Base-by-base conservation (phyloP, 2,797 vertebrate genomes). In the Anolis apletophallus region DNA sequence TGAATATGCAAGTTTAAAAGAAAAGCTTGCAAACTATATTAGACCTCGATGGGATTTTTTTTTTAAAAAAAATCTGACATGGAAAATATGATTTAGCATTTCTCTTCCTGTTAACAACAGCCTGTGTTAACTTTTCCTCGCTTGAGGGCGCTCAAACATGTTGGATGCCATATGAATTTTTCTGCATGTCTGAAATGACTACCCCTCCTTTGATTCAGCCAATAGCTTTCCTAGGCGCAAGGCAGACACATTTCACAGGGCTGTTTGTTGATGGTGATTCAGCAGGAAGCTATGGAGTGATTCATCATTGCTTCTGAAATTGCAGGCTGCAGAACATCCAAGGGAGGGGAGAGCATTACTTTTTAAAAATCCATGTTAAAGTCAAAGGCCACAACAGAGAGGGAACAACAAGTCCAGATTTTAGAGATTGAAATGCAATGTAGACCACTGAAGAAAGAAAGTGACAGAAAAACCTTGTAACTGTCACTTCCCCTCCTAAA, bases 241-340 rank as follows among this genome's bases (percentile, higher is more conserved):
- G 76, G 75, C 64, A 88, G 91, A 57, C 17, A 36, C 68, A 72
- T 89, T 89, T 93, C 81, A 55, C 82, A 88, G 86, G 6, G 2
- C 59, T 88, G 6, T 19, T 67, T 88, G 50, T 57, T 34, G 2
- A 61, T 11, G 16, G 80, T 91, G 92, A 90, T 73, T 93, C 91
- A 93, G 19, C 81, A 76, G 80, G 71, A 79, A 89, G 90, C 82
- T 88, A 88, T 3, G 69, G 57, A 84, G 79, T 88, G 52, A 92
- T 68, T 61, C 82, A 77, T 52, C 82, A 75, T 40, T 59, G 46
- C 7, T 23, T 89, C 69, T 89, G 36, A 54, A 88, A 50, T 84
- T 59, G n/a, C 19, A 52, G 61, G 16, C 50, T 17, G 50, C 32
- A 59, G 21, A 54, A 71, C 75, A n/a, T 57, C 3, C 0, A 0